Percentiles rank a stretch among this genome's conserved stretches.
Evolutionary conservation across 2,113 vertebrate species (phyloP).

Genomic region (Onychorhynchus coronatus): DNA sequence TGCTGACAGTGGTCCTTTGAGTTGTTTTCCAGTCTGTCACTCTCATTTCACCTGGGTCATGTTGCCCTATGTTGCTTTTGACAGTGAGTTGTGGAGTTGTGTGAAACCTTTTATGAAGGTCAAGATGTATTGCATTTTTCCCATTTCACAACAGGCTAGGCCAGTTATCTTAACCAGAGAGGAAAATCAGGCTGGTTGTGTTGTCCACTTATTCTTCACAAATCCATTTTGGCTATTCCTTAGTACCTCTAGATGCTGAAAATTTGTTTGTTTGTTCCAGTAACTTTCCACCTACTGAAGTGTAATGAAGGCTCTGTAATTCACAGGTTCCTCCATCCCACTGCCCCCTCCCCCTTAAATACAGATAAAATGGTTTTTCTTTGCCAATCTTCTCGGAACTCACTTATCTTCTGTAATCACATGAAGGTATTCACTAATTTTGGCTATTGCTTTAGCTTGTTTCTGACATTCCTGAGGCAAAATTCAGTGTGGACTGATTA

Average conservation of each 20-base stretch:
- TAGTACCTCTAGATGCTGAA: not conserved
- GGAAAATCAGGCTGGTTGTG: not conserved
- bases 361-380: not conserved
- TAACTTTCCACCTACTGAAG: not conserved
- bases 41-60: not conserved
- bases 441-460: not conserved
- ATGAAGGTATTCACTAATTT: not conserved
- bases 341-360: not conserved
- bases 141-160: not conserved
- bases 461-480: not conserved
- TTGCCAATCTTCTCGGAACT: not conserved
- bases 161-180: not conserved
- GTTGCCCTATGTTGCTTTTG: not conserved
- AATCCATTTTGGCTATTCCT: not conserved
- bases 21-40: not conserved
- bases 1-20: not conserved
- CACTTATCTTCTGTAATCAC: not conserved
- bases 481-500: not conserved
- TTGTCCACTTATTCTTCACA: not conserved
- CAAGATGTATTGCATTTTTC: not conserved
- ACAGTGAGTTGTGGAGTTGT: not conserved
- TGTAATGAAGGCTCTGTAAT: not conserved
- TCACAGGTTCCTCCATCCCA: not conserved
- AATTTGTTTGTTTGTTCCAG: not conserved
- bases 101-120: not conserved